Conservation (phyloP, 53 echinoderm and acorn worm species). For the Crossaster papposus region DNA sequence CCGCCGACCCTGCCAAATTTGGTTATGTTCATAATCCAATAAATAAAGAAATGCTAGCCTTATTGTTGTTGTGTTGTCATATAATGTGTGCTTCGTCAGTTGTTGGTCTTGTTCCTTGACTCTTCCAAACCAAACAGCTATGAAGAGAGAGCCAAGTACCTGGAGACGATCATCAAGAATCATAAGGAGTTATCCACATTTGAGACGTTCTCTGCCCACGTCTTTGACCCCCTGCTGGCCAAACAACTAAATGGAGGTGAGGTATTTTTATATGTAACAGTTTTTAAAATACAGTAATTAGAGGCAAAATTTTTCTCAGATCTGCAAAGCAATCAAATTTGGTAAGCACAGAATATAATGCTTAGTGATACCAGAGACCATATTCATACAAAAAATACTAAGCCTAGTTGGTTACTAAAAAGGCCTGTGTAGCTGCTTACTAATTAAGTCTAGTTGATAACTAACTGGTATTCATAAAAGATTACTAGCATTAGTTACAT, state of each 20-base stretch:
- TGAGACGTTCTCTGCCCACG: slow-evolving; percentile 95
- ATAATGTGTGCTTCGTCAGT: background rate
- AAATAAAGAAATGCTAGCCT: too few species aligned
- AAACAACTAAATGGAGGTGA: slow-evolving; percentile 65
- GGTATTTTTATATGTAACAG: background rate
- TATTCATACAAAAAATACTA: too few species aligned
- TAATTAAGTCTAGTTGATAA: too few species aligned
- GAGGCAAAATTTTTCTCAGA: background rate
- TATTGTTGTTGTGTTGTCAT: background rate
- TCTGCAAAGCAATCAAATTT: too few species aligned
- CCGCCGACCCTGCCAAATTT: background rate
- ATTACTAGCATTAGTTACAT: too few species aligned
- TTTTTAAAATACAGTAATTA: background rate
- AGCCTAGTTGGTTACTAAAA: too few species aligned
- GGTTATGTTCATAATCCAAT: too few species aligned
- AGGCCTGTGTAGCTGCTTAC: too few species aligned
- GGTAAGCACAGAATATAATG: too few species aligned
- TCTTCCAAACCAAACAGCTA: slow-evolving; percentile 71
- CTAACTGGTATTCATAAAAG: too few species aligned
- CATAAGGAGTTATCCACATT: slow-evolving; percentile 89
- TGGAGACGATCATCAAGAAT: slow-evolving; percentile 90
- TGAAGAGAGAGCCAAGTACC: slow-evolving; percentile 92
- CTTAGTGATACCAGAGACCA: too few species aligned
- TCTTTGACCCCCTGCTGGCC: slow-evolving; percentile 91
- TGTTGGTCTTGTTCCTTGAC: slow-evolving; percentile 44